phyloP scores from a whole-genome alignment of 2,113 vertebrate genomes.

The Lynx canadensis region DNA sequence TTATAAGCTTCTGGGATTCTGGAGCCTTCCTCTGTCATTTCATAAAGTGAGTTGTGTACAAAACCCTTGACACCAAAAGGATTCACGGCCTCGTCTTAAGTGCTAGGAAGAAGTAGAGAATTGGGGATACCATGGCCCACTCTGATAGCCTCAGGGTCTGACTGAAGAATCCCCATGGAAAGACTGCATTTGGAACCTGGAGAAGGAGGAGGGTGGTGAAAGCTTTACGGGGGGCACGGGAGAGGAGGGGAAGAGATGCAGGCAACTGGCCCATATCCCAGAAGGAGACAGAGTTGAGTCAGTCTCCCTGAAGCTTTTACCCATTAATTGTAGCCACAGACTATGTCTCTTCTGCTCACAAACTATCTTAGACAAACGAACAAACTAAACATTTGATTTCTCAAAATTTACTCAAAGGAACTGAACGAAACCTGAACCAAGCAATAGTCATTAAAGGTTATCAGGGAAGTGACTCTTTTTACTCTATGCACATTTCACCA shows the following conservation, averaged over 20 bases:
- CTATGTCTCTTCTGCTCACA: neutral
- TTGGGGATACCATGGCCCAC: neutral
- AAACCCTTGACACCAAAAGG: neutral
- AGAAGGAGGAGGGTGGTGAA: neutral
- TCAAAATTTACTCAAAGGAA: neutral
- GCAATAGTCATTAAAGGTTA: neutral
- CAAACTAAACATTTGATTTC: neutral
- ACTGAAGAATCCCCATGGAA: neutral
- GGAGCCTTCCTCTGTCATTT: neutral
- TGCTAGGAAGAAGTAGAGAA: neutral
- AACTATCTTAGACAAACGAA: neutral
- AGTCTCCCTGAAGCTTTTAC: neutral
- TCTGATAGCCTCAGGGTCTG: neutral
- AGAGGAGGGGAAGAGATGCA: neutral
- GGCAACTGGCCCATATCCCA: neutral
- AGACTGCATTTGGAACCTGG: neutral
- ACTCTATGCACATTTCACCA: neutral
- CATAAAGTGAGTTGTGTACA: neutral
- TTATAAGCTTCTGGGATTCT: neutral
- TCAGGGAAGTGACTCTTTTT: neutral
- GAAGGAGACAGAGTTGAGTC: neutral
- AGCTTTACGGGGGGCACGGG: fast-evolving
- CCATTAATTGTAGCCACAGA: neutral
- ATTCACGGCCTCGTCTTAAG: neutral
- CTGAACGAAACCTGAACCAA: constrained; percentile 3